phyloP scores from a whole-genome alignment of 2,113 vertebrate species.

The Acrocephalus kingi region DNA sequence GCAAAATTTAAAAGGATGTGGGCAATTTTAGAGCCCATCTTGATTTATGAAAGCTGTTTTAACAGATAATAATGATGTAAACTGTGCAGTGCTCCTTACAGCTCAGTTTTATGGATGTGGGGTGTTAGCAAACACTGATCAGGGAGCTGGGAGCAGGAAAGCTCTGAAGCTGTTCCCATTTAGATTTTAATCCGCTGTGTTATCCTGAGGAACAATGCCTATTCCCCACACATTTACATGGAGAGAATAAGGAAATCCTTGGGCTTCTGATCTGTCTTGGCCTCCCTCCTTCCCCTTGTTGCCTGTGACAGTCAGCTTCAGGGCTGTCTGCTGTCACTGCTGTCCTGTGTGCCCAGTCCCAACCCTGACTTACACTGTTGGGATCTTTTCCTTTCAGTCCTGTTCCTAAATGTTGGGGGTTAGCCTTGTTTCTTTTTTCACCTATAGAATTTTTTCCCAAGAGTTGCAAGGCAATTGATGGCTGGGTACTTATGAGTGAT shows the following conservation, averaged over 20 bases:
- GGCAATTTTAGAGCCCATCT: neutral
- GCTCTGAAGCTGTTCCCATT: neutral
- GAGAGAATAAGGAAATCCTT: neutral
- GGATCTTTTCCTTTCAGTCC: neutral
- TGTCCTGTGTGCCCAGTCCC: neutral
- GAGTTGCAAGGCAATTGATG: too few relatives aligned
- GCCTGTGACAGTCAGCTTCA: neutral
- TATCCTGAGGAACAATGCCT: neutral
- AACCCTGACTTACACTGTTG: neutral
- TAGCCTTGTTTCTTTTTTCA: too few relatives aligned
- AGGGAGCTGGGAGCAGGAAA: neutral
- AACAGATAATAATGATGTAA: neutral
- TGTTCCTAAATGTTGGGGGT: too few relatives aligned
- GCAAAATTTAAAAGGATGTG: conserved; percentile 2
- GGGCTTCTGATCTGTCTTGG: neutral
- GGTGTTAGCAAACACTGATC: neutral
- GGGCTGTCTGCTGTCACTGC: neutral
- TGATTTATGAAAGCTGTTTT: conserved; percentile 29
- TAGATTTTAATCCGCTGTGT: neutral
- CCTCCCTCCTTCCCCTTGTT: neutral
- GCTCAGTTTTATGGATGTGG: neutral
- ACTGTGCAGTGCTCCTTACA: neutral
- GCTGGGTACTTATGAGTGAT: too few relatives aligned
- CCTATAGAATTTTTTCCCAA: too few relatives aligned
- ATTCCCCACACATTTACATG: neutral